Evolutionary conservation across 2,113 vertebrate genomes (phyloP), one percentile per base, ranked within the genome.

Genomic region (Crotophaga sulcirostris): DNA sequence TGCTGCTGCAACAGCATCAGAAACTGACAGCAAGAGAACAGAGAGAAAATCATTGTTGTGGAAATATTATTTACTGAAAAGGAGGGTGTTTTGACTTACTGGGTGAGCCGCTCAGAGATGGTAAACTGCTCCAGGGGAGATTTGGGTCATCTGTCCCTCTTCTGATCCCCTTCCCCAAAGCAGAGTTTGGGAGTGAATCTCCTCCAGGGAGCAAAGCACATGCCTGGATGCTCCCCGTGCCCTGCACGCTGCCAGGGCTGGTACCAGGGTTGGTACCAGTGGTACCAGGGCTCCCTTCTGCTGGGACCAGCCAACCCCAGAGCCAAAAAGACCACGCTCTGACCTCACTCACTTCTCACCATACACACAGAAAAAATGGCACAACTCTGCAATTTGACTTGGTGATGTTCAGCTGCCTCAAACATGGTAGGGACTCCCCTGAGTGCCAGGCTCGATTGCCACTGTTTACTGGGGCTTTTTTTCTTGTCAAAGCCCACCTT

Each of bases 241-340:
- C 19, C 20, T 36, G 45, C 59, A 15, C 1, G 1, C 33, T 28
- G 38, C n/a, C n/a, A n/a, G n/a, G n/a, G n/a, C n/a, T n/a, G n/a
- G n/a, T n/a, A n/a, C n/a, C n/a, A n/a, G n/a, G n/a, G n/a, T n/a
- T n/a, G n/a, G n/a, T n/a, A n/a, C n/a, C 44, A 36, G 52, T 1
- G 1, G 64, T 10, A 34, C 19, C 78, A 49, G 52, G 36, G 68
- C 25, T 84, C 34, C 24, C 56, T 14, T 13, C 33, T 4, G 5
- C 25, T 1, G 0, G 40, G 18, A 33, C 33, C 36, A 72, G 75
- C 64, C 81, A 70, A 5, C 1, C 2, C 8, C 0, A 0, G 19
- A 49, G 60, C 31, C 55, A 55, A 10, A 25, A n/a, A 36, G 52
- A 72, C n/a, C 34, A 25, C 1, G 5, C 11, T 44, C 42, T 47